Base-by-base conservation (phyloP, 2,888 invertebrate species). In the Parnassius apollo region DNA sequence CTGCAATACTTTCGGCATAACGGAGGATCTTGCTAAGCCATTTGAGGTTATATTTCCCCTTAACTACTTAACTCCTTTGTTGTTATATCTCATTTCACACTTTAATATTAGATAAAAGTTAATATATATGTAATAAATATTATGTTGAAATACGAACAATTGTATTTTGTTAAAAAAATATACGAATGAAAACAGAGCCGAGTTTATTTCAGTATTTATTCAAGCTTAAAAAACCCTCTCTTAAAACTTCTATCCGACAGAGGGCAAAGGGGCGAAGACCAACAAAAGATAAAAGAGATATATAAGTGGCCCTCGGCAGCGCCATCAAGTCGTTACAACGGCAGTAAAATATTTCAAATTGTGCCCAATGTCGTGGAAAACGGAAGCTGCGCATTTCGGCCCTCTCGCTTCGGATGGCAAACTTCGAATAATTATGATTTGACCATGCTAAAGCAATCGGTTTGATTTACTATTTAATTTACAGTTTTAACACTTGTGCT, bases 261-360 rank as follows among this genome's bases (percentile, higher is more conserved):
- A 85, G 87, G 88, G 85, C 83, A 80, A 49, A 82, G 82, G 86
- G 88, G 81, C 81, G 80, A 83, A 80, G 81, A 83, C 83, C 78
- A 83, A 85, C 85, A 85, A 88, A 85, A 91, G 90, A 91, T 91
- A 91, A 91, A 91, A 88, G 88, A 86, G 88, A 91, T 89, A 90
- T 91, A 90, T 89, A 90, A 91, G 91, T 91, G 86, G 90, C 89
- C 89, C 89, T 88, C 85, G 82, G 85, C 87, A 86, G 83, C 81
- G 84, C 89, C 88, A 91, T 91, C 90, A 89, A 89, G 91, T 91
- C 92, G 91, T 92, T 92, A 92, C 88, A 91, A 91, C 81, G 85
- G 83, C 83, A 89, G 84, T 92, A 88, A 91, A 89, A 92, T 92
- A 91, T 92, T 91, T 92, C 92, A 92, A 92, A 92, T 90, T 85